Percentiles rank a stretch among this genome's conserved stretches.
These are phyloP conservation scores for Drosophila lacertosa DNA, from an alignment of 1,140 invertebrate species.

Conservation along the genomic window DNA sequence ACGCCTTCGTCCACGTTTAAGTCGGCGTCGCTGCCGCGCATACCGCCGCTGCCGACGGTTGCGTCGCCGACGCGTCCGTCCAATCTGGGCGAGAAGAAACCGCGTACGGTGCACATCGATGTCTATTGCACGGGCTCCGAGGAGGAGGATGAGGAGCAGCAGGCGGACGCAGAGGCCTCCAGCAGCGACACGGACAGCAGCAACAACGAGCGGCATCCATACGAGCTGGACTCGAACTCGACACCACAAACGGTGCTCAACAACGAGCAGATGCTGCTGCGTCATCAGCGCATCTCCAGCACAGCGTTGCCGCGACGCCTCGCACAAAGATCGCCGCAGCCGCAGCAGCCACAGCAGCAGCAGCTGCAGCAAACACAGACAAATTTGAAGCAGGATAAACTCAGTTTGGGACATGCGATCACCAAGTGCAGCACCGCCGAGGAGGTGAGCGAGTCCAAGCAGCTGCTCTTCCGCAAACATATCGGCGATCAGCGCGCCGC, in stretches of 20 bases:
- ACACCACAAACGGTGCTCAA: slow-evolving; percentile 88
- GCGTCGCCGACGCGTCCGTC: neutral
- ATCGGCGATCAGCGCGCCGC: slow-evolving; percentile 77
- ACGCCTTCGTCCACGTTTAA: slow-evolving; percentile 73
- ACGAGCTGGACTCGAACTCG: slow-evolving; percentile 83
- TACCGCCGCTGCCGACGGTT: slow-evolving; percentile 51
- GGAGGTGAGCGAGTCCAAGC: slow-evolving; percentile 81
- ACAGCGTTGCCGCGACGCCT: slow-evolving; percentile 84
- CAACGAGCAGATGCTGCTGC: slow-evolving; percentile 86
- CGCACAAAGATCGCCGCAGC: slow-evolving; percentile 22
- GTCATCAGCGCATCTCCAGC: slow-evolving; percentile 85
- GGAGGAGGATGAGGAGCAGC: slow-evolving; percentile 85
- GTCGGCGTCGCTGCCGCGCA: slow-evolving; percentile 74
- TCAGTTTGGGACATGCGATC: slow-evolving; percentile 71
- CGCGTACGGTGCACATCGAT: slow-evolving; percentile 90
- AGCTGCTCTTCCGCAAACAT: slow-evolving; percentile 83
- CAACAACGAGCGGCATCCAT: slow-evolving; percentile 43
- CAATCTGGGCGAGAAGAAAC: slow-evolving; percentile 85
- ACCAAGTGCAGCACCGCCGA: slow-evolving; percentile 82
- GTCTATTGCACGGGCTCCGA: slow-evolving; percentile 91
- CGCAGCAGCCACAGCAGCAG: slow-evolving; percentile 18
- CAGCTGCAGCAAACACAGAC: neutral
- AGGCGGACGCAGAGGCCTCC: slow-evolving; percentile 86
- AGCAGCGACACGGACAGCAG: slow-evolving; percentile 68
- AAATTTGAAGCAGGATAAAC: slow-evolving; percentile 28